A percentile compares a stretch with the other conserved stretches of the same genome.
These are phyloP conservation scores for Vireo altiloquus DNA, from an alignment of 2,113 vertebrate species.

Conservation along the genomic window DNA sequence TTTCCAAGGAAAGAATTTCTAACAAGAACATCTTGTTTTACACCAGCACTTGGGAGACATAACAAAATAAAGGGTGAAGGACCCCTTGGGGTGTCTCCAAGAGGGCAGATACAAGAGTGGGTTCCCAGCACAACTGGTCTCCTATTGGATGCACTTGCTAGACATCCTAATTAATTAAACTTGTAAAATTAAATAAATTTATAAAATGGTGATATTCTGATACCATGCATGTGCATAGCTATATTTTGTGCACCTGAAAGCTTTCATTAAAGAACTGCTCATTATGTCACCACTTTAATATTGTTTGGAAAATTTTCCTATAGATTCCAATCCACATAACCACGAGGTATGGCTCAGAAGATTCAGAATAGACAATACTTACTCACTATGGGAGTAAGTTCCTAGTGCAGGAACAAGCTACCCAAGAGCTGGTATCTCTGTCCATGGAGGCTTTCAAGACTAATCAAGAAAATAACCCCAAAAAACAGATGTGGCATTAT, in stretches of 20 bases:
- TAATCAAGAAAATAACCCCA: not conserved
- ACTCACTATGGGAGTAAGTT: not conserved
- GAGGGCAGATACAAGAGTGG: not conserved
- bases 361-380: not conserved
- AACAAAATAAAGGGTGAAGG: not conserved
- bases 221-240: rapidly evolving
- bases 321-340: not conserved
- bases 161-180: not conserved
- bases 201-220: not conserved
- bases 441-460: not conserved
- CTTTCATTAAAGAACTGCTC: not conserved
- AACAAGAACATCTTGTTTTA: not conserved
- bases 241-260: not conserved
- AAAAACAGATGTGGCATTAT: not conserved
- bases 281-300: not conserved
- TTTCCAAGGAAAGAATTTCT: not conserved
- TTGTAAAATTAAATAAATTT: not conserved
- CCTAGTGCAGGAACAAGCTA: not conserved
- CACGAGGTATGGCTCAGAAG: not conserved
- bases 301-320: not conserved
- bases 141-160: not conserved
- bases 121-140: not conserved
- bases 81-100: not conserved
- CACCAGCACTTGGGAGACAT: not conserved
- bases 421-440: not conserved